Evolutionary conservation across 2,888 invertebrate genomes (phyloP), one percentile per base, ranked within the genome.

Genomic region (Eristalinus aeneus): DNA sequence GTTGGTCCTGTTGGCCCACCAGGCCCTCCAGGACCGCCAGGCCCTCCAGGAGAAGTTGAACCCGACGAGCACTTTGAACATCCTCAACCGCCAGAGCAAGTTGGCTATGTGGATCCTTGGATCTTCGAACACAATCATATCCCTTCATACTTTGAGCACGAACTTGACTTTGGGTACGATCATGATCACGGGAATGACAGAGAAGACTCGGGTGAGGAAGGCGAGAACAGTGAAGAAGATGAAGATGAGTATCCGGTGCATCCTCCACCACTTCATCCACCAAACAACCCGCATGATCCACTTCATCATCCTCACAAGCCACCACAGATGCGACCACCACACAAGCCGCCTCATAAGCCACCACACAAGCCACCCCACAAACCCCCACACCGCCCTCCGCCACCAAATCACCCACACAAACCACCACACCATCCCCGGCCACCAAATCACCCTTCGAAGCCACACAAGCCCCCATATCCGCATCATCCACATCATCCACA

Each of bases 141-240:
- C 22, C 46, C 16, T 8, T 8, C 16, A 8, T 46, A 46, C 46
- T 16, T 8, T 8, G 46, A 46, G 8, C 46, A 46, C 9, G 16
- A 46, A 6, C 2, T n/a, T 20, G 46, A 16, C 1, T 16, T 16
- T 46, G 63, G 83, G 72, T 39, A 39, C 76, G 16, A 64, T 74
- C 22, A 9, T 16, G 23, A 60, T 31, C 27, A 12, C 64, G 22
- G 39, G 74, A n/a, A 9, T 0, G 75, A 56, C 2, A 54, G 31
- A 11, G 74, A 60, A 0, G 54, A 32, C 0, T 75, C 39, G 4
- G 61, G 69, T 0, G 86, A 88, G 9, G 84, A 88, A 4, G 71
- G 77, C 0, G 86, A 78, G 10, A n/a, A 61, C 0, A 16, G 9
- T 3, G 61, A 10, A 2, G 61, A 61, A 34, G 46, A 16, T 8